phyloP scores from a whole-genome alignment of 2,797 vertebrate genomes.

The Fringilla coelebs region DNA sequence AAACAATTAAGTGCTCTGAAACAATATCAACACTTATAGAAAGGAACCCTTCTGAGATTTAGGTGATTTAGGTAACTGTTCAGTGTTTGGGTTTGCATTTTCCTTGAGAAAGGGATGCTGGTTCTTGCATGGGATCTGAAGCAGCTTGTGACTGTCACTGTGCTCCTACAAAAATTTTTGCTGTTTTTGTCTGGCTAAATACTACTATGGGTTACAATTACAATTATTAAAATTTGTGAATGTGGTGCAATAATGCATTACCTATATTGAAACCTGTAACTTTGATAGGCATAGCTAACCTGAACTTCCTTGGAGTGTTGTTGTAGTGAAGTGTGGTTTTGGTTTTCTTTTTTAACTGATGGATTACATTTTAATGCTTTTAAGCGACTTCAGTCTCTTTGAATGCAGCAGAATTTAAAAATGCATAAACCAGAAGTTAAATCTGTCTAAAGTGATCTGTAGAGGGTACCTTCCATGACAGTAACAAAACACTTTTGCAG shows the following conservation, averaged over 20 bases:
- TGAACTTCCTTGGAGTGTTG: background rate
- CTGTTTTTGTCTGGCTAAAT: background rate
- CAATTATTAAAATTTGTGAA: background rate
- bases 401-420: background rate
- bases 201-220: background rate
- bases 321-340: background rate
- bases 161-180: background rate
- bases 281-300: background rate
- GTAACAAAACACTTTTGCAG: background rate
- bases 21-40: background rate
- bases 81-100: background rate
- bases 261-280: background rate
- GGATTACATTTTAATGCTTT: background rate
- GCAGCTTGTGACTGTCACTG: background rate
- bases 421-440: background rate
- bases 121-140: background rate
- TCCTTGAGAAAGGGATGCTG: background rate
- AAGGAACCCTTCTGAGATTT: background rate
- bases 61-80: background rate
- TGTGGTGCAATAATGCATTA: background rate
- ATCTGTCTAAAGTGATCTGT: background rate
- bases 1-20: background rate
- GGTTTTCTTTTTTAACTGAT: background rate
- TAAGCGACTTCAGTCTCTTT: background rate
- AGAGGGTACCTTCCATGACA: background rate